A percentile compares a stretch with the other conserved stretches of the same genome.
phyloP scores from a whole-genome alignment of 2,888 invertebrate species.

The Bruchidius siliquastri region DNA sequence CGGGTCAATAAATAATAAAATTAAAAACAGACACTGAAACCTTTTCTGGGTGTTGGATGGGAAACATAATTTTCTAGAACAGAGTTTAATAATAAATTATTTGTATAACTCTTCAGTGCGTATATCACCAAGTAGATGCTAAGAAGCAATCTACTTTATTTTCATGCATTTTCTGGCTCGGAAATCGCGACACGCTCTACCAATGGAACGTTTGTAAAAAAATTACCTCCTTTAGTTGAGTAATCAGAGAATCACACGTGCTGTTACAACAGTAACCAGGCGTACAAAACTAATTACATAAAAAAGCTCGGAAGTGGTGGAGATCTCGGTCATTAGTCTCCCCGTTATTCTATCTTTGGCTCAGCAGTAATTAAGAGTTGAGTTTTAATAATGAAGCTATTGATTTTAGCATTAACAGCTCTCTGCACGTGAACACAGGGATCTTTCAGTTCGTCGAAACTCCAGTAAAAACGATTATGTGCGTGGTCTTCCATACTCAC shows the following conservation, averaged over 20 bases:
- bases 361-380: not conserved
- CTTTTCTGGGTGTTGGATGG: too few relatives aligned
- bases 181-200: too few relatives aligned
- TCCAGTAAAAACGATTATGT: not conserved
- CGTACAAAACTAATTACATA: not conserved
- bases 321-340: not conserved
- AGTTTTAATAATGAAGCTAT: not conserved
- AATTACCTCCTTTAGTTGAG: not conserved
- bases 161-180: too few relatives aligned
- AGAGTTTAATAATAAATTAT: too few relatives aligned
- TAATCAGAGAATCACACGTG: not conserved
- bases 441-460: not conserved
- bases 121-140: too few relatives aligned
- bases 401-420: not conserved
- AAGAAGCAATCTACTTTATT: too few relatives aligned
- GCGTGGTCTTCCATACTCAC: not conserved
- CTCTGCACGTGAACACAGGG: not conserved
- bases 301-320: not conserved
- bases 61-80: too few relatives aligned
- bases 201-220: too few relatives aligned
- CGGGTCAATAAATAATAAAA: too few relatives aligned
- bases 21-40: too few relatives aligned
- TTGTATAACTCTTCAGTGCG: too few relatives aligned
- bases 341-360: not conserved
- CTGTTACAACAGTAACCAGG: not conserved